Evolutionary conservation across 2,888 invertebrate species (phyloP).

Genomic region (Lasioglossum figueresi): DNA sequence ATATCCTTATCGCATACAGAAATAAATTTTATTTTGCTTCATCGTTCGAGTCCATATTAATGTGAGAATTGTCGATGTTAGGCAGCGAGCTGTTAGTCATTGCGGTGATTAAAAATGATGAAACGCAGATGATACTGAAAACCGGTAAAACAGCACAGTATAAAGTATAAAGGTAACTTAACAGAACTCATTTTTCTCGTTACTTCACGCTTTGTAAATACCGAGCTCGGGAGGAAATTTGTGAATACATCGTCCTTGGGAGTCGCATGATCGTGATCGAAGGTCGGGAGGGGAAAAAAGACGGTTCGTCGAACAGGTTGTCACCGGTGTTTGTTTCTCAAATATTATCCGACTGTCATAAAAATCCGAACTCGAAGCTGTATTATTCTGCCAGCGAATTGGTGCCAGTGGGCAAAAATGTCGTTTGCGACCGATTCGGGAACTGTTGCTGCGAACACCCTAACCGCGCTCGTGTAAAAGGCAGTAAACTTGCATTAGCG

Average conservation of each 20-base stretch:
- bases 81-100: not conserved
- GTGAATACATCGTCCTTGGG: not conserved
- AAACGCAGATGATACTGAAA: not conserved
- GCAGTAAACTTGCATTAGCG: conserved; percentile 50
- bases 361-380: conserved; percentile 29
- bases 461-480: not conserved
- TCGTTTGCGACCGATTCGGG: conserved; percentile 15
- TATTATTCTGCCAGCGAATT: conserved; percentile 36
- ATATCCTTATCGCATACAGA: not conserved
- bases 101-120: not conserved
- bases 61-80: no score
- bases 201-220: not conserved
- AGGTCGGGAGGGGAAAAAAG: conserved; percentile 31
- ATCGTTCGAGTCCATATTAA: not conserved
- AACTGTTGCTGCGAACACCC: conserved; percentile 8
- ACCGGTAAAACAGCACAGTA: not conserved
- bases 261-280: not conserved
- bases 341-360: conserved; percentile 54
- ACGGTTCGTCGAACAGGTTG: conserved; percentile 48
- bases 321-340: conserved; percentile 54
- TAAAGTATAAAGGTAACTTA: not conserved
- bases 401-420: conserved; percentile 63
- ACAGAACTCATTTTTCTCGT: not conserved
- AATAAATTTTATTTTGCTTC: not conserved
- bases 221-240: not conserved